Evolutionary conservation across 2,888 invertebrate genomes (phyloP).

Genomic region (Heliconius cydno): DNA sequence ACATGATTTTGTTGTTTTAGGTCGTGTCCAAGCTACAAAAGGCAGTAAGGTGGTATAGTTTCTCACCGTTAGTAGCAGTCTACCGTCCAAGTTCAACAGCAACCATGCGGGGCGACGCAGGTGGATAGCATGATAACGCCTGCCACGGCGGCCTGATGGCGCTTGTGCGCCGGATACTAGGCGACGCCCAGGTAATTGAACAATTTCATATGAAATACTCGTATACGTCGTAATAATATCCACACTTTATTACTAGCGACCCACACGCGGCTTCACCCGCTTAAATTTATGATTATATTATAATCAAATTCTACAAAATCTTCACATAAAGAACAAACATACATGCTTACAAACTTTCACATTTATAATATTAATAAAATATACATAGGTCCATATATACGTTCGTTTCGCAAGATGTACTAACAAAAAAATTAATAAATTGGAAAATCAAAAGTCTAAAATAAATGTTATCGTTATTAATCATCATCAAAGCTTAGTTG

Average conservation of each 20-base stretch:
- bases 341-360: no score
- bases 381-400: not conserved
- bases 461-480: not conserved
- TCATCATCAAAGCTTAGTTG: not conserved
- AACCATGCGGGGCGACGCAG: constrained; percentile 67
- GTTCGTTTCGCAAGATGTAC: not conserved
- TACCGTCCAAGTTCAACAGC: constrained; percentile 53
- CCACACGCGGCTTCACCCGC: no score
- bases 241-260: not conserved
- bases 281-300: no score
- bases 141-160: constrained; percentile 90
- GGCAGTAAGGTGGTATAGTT: constrained; percentile 65
- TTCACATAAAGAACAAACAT: no score
- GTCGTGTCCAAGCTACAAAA: constrained; percentile 53
- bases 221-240: not conserved
- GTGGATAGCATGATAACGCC: constrained; percentile 82
- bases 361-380: no score
- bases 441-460: not conserved
- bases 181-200: constrained; percentile 90
- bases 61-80: constrained; percentile 53
- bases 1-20: constrained; percentile 58
- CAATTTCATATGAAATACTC: not conserved
- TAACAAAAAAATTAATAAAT: not conserved
- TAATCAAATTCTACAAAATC: no score
- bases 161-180: constrained; percentile 92